Evolutionary conservation across 2,888 invertebrate species (phyloP).

Genomic region (Cephalotes varians): DNA sequence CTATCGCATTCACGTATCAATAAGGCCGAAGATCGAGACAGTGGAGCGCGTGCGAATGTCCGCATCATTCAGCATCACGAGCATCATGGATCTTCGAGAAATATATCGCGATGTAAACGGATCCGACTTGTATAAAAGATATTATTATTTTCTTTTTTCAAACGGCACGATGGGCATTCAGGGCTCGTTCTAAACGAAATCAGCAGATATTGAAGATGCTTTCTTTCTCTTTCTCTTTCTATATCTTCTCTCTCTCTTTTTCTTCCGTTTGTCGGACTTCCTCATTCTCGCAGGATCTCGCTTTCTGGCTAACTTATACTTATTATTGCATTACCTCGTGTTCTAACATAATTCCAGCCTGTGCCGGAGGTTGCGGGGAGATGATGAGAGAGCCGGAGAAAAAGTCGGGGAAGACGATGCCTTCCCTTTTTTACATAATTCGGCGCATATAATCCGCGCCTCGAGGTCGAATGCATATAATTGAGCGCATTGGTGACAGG

Average conservation of each 20-base stretch:
- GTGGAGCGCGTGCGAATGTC: background rate
- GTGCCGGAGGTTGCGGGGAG: constrained; percentile 52
- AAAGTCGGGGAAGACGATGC: constrained; percentile 50
- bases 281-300: constrained; percentile 47
- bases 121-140: background rate
- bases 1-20: background rate
- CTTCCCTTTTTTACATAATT: constrained; percentile 48
- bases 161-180: constrained; percentile 47
- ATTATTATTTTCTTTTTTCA: background rate
- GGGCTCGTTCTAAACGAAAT: constrained; percentile 75
- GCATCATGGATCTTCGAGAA: background rate
- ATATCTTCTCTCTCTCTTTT: background rate
- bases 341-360: constrained; percentile 72
- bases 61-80: background rate
- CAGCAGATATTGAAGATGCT: constrained; percentile 68
- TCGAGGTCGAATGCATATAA: constrained; percentile 16
- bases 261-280: constrained; percentile 51
- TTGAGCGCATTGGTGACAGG: constrained; percentile 56
- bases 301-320: constrained; percentile 80
- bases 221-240: background rate
- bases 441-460: constrained; percentile 58
- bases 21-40: background rate
- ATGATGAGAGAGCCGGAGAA: constrained; percentile 54
- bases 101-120: background rate
- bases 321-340: constrained; percentile 82